Conservation (phyloP, 2,888 invertebrate species). For the Agrochola lota region DNA sequence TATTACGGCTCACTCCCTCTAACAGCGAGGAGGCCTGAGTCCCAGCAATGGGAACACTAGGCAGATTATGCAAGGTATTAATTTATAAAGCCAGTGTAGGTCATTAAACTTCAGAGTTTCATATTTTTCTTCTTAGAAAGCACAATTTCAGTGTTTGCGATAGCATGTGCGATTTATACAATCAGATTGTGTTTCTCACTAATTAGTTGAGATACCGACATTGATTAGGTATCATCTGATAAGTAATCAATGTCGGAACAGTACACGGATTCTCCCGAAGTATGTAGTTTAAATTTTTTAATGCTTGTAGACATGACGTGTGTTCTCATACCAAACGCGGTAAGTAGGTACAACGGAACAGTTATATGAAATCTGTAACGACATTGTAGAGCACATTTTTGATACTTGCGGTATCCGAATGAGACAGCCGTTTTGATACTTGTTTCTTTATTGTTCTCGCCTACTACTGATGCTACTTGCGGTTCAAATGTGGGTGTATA, state of each 20-base stretch:
- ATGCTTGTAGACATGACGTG: neutral
- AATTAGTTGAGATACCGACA: neutral
- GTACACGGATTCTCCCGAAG: constrained; percentile 1
- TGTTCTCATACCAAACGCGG: constrained; percentile 49
- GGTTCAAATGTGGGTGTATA: constrained; percentile 45
- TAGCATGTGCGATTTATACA: neutral
- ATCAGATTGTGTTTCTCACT: neutral
- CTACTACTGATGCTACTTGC: constrained; percentile 19
- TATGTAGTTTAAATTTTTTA: no score
- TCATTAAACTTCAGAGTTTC: neutral
- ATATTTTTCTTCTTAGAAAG: neutral
- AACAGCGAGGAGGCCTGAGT: no score
- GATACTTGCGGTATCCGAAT: constrained; percentile 78
- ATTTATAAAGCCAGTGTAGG: neutral
- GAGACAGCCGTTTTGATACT: constrained; percentile 68
- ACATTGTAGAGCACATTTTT: constrained; percentile 73
- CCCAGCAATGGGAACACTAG: no score
- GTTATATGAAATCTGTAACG: constrained; percentile 46
- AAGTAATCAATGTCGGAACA: neutral
- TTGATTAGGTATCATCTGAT: neutral
- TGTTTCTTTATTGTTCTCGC: constrained; percentile 50
- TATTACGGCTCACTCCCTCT: no score
- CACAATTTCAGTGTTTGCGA: neutral
- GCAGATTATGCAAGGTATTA: no score
- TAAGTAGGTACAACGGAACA: constrained; percentile 25